phyloP scores from a whole-genome alignment of 2,113 vertebrate genomes.

The Leptobrachium ailaonicum region DNA sequence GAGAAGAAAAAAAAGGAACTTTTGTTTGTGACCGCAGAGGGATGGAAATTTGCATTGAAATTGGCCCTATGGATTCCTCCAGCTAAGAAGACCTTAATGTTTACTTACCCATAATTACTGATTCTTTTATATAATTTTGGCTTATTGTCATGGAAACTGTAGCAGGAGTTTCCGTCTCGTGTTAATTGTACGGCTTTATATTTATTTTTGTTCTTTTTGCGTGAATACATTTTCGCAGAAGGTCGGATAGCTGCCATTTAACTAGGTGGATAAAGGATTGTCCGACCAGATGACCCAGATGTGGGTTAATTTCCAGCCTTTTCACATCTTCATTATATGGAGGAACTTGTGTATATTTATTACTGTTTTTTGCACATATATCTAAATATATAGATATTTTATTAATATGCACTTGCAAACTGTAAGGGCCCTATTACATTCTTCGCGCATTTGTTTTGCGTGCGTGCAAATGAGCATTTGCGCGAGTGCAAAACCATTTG shows the following conservation, averaged over 20 bases:
- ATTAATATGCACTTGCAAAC: too few species aligned
- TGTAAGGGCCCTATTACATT: too few species aligned
- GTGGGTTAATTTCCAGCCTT: background rate
- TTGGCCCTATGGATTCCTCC: slow-evolving; percentile 32
- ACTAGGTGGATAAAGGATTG: slow-evolving; percentile 7
- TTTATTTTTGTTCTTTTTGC: slow-evolving; percentile 8
- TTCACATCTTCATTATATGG: background rate
- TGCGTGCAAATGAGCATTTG: too few species aligned
- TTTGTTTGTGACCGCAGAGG: slow-evolving; percentile 34
- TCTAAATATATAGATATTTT: too few species aligned
- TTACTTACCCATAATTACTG: slow-evolving; percentile 49
- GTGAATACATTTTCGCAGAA: background rate
- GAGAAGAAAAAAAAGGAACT: slow-evolving; percentile 19
- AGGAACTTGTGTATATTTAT: too few species aligned
- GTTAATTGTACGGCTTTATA: slow-evolving; percentile 40
- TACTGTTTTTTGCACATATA: too few species aligned
- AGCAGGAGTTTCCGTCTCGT: slow-evolving; percentile 42
- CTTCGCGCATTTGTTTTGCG: too few species aligned
- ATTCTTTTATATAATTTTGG: slow-evolving; percentile 49
- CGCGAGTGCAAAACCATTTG: too few species aligned
- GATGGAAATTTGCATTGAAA: slow-evolving; percentile 43
- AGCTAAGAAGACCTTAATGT: slow-evolving; percentile 42
- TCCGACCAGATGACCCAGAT: background rate
- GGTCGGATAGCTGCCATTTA: slow-evolving; percentile 6
- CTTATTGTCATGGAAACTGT: slow-evolving; percentile 49